phyloP scores from a whole-genome alignment of 2,797 vertebrate species.

The Ptychobarbus kaznakovi region DNA sequence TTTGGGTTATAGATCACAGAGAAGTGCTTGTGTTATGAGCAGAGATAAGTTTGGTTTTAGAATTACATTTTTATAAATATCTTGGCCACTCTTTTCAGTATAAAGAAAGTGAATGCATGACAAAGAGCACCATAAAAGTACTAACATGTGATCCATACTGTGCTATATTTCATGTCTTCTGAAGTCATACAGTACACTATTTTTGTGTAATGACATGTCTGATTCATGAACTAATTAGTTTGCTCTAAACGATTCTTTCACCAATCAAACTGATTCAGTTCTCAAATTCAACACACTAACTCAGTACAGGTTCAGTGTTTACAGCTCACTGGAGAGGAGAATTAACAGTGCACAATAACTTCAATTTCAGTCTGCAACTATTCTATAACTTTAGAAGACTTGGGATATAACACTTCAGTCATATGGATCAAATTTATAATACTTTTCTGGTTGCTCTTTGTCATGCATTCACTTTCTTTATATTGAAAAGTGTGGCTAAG shows the following conservation, averaged over 20 bases:
- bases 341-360: not conserved
- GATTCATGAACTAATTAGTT: not conserved
- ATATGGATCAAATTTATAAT: not conserved
- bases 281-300: not conserved
- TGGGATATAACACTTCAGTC: not conserved
- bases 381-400: not conserved
- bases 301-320: not conserved
- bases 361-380: not conserved
- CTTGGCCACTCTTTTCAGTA: not conserved
- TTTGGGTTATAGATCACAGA: not conserved
- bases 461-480: not conserved
- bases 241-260: not conserved
- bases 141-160: conserved; percentile 2
- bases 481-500: not conserved
- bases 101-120: not conserved
- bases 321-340: not conserved
- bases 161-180: not conserved
- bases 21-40: not conserved
- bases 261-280: not conserved
- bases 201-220: not conserved
- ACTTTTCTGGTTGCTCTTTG: not conserved
- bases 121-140: not conserved
- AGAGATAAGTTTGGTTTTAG: not conserved
- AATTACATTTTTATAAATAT: not conserved
- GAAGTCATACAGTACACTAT: not conserved